A percentile compares a stretch with the other conserved stretches of the same genome.
Evolutionary conservation across 2,888 invertebrate genomes (phyloP).

Genomic region (Melieria crassipennis): DNA sequence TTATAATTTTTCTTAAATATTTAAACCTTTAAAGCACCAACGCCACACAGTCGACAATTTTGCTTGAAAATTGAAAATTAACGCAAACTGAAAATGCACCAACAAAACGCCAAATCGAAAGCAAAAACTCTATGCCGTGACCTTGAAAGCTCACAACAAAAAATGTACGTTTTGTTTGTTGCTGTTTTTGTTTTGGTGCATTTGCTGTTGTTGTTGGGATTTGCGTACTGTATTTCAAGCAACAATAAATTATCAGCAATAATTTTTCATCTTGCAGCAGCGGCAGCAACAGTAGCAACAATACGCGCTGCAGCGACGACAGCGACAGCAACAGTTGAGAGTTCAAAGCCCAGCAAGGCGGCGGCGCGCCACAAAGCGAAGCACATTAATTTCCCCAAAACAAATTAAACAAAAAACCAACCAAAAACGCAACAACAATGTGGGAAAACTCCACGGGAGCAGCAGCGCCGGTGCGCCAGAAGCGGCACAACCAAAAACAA

Average conservation of each 20-base stretch:
- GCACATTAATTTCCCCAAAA: constrained; percentile 30
- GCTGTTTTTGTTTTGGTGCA: constrained; percentile 47
- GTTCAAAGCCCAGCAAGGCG: constrained; percentile 35
- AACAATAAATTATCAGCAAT: constrained; percentile 64
- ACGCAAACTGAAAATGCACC: not conserved
- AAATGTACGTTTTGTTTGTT: constrained; percentile 26
- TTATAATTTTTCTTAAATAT: no score
- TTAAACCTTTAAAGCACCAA: no score
- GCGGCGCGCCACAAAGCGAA: constrained; percentile 25
- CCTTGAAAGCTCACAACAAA: constrained; percentile 49
- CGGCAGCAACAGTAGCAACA: constrained; percentile 33
- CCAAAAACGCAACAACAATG: not conserved
- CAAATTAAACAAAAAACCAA: constrained; percentile 14
- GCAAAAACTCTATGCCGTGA: constrained; percentile 44
- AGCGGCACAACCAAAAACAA: not conserved
- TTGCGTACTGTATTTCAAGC: constrained; percentile 30
- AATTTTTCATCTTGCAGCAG: constrained; percentile 62
- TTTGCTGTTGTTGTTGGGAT: not conserved
- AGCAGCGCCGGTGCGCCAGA: not conserved
- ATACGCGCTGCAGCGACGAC: constrained; percentile 19
- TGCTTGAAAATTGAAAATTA: no score
- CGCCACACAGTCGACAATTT: no score
- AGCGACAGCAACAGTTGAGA: constrained; percentile 27
- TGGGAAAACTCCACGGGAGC: not conserved
- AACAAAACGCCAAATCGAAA: constrained; percentile 10